phyloP scores from a whole-genome alignment of 2,797 vertebrate genomes.

The Phoebastria nigripes region DNA sequence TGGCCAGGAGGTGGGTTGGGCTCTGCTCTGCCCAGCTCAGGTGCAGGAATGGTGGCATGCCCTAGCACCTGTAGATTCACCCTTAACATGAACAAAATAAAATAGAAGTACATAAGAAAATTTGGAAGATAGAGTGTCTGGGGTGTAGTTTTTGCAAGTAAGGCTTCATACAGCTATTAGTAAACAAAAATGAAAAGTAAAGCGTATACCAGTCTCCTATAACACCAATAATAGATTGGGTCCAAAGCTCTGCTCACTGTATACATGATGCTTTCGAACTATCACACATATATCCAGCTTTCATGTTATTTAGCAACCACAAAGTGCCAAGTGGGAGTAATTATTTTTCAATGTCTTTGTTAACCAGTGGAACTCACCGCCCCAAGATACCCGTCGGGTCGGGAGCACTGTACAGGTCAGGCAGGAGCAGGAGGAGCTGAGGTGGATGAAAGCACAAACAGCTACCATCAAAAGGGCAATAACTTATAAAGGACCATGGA shows the following conservation, averaged over 20 bases:
- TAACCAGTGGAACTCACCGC: neutral
- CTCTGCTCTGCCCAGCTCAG: neutral
- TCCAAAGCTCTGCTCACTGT: fast-evolving
- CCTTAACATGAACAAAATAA: neutral
- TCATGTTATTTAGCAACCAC: neutral
- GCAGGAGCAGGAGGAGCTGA: neutral
- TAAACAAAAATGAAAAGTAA: neutral
- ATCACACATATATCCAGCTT: neutral
- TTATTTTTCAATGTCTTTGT: neutral
- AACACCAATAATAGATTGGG: neutral
- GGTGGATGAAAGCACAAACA: neutral
- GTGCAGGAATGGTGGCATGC: neutral
- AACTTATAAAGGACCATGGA: neutral
- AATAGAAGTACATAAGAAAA: neutral
- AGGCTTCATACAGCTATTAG: neutral
- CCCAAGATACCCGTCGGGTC: fast-evolving
- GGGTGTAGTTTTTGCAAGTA: neutral
- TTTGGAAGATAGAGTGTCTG: neutral
- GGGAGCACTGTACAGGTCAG: neutral
- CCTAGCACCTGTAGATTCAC: neutral
- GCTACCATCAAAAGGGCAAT: neutral
- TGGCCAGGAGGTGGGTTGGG: neutral
- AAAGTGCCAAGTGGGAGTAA: neutral
- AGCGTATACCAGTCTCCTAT: fast-evolving
- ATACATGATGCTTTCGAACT: neutral